Base-by-base conservation (phyloP, 2,797 vertebrate genomes). In the Typhlichthys eigenmanni region DNA sequence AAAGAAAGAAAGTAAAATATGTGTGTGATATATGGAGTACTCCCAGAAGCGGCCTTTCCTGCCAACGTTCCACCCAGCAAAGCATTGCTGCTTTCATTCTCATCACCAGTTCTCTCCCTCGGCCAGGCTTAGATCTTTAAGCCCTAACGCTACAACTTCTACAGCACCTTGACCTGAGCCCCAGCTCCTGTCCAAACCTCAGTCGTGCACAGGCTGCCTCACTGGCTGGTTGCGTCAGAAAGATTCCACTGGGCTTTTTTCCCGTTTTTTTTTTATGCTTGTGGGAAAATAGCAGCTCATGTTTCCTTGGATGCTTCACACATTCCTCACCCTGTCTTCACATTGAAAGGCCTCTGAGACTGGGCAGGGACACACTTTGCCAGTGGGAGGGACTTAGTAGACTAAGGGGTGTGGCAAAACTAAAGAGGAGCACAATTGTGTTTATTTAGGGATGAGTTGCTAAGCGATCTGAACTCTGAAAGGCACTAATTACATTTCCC, bases 231-330 rank as follows among this genome's bases (percentile, higher is more conserved):
- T 91, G 87, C 87, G 83, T 91, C 89, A 90, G 83, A 89, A 91
- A 89, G 89, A 91, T 91, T 92, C 90, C 90, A 92, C 81, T 79
- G 83, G 85, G 76, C 85, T 89, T 84, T 90, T 92, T 93, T 24
- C 24, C 24, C 2, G 2, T 34, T 34, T 34, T 34, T 38, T 34
- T 94, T 91, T 91, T 91, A 92, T 90, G 90, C 92, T 92, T 94
- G 93, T 96, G 95, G 95, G 95, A 97, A 98, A 96, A 93, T 93
- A 93, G 88, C 92, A 92, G 91, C 89, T 92, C 91, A 90, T 92
- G 91, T 94, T 95, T 96, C 93, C 89, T 88, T 90, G 88, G 91
- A 94, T 93, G 92, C 89, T 93, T 92, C 93, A 89, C 82, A 91
- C 93, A 95, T 94, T 93, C 92, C 92, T 93, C 92, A 90, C 88